These are phyloP conservation scores for Stictonetta naevosa DNA, from an alignment of 2,113 vertebrate genomes.

Conservation along the genomic window DNA sequence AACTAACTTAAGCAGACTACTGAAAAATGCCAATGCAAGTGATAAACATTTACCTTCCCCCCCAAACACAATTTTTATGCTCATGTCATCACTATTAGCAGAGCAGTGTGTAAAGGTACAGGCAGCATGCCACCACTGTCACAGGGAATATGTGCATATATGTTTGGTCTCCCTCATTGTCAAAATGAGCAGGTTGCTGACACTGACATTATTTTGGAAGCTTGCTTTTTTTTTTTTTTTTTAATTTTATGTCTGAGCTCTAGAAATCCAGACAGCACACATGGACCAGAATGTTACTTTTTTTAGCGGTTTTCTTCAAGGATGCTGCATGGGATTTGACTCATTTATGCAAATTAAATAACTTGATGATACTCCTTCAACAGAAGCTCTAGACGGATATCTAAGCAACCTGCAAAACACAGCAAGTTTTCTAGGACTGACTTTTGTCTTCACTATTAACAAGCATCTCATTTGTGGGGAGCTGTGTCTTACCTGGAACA, in stretches of 20 bases:
- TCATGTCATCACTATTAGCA: neutral
- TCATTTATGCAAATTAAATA: conserved; percentile 67
- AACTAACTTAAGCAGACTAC: neutral
- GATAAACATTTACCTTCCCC: neutral
- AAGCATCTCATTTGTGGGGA: neutral
- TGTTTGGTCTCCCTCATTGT: neutral
- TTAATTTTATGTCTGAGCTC: neutral
- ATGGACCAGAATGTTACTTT: conserved; percentile 44
- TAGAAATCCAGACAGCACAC: conserved; percentile 39
- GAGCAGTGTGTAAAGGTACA: rapidly evolving
- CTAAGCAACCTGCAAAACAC: conserved; percentile 45
- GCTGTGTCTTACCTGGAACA: neutral
- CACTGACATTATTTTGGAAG: neutral
- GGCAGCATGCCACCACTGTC: neutral
- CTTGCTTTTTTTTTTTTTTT: neutral
- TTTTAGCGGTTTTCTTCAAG: conserved; percentile 54
- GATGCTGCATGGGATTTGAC: conserved; percentile 59
- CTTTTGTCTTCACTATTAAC: conserved; percentile 33
- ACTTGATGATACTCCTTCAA: conserved; percentile 56
- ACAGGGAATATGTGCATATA: neutral
- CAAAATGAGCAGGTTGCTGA: neutral
- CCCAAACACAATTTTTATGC: neutral
- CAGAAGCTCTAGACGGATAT: conserved; percentile 50
- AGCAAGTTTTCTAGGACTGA: conserved; percentile 27
- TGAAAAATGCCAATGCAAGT: neutral